Base-by-base conservation (phyloP, 2,113 vertebrate genomes). In the Oreotrochilus melanogaster region DNA sequence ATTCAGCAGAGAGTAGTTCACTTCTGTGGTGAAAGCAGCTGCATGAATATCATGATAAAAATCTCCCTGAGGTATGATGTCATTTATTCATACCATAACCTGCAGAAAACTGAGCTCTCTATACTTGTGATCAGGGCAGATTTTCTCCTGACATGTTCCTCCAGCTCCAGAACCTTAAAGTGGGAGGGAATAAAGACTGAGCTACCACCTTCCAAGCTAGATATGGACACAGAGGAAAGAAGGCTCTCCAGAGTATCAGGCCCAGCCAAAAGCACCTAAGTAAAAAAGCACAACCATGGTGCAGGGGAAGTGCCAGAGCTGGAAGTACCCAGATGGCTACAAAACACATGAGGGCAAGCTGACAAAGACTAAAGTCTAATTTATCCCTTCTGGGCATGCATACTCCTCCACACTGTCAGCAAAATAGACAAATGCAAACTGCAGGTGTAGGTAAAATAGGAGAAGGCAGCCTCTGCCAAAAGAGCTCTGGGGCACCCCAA, bases 281-380 rank as follows among this genome's bases (percentile, higher is more conserved):
- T 24, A 13, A 33, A 92, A 43, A 88, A 78, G 11, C 39, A 39
- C 39, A 39, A 39, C 10, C 7, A 4, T 33, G 33, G 58, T 6
- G 17, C 11, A 73, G 4, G 18, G 33, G 6, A 33, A 86, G 9
- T 12, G 15, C 25, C 79, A 80, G 50, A 62, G 25, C 4, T 78
- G 21, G 31, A 89, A 88, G 37, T 13, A 71, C 19, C 51, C 42
- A 84, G 72, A 73, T 50, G 54, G 45, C 24, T 86, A 92, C 31
- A 86, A 93, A 82, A 92, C 33, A 66, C 80, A 86, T 2, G 4
- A 83, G 61, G 66, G 67, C 43, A 87, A 37, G 15, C 62, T 50
- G 39, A 78, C 86, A 91, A 92, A 95, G 78, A 66, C 70, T 86
- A 76, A 90, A 86, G 24, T 45, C 70, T 89, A 89, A 92, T 95